Conservation (phyloP, 2,797 vertebrate species). For the Tapera naevia region DNA sequence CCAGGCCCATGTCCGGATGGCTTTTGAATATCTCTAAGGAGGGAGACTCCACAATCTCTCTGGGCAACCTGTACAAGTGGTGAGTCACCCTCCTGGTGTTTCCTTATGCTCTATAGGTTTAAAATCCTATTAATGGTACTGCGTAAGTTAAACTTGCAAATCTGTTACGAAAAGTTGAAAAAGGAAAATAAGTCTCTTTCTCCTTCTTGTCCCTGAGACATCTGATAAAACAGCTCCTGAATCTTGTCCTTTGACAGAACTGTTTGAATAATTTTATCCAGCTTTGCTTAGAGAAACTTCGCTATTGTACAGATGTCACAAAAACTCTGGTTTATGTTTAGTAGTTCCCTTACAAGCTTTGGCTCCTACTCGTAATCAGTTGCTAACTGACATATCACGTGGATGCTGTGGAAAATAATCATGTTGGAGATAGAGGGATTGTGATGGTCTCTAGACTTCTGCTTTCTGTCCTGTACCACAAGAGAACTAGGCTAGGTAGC, state of each 20-base stretch:
- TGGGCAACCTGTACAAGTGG: neutral
- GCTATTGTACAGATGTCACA: neutral
- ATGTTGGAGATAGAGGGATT: neutral
- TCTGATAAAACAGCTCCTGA: neutral
- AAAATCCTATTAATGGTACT: neutral
- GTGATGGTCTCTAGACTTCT: neutral
- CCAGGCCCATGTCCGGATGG: neutral
- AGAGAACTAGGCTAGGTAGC: neutral
- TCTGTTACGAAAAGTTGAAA: neutral
- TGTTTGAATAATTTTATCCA: neutral
- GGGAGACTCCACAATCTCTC: neutral
- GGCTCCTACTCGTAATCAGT: neutral
- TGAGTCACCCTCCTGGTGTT: neutral
- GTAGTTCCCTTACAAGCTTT: neutral
- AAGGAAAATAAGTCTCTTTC: neutral
- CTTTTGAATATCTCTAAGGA: neutral
- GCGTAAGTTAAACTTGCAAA: neutral
- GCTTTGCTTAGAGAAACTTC: neutral
- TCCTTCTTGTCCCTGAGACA: neutral
- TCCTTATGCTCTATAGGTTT: neutral
- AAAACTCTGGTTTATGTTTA: neutral
- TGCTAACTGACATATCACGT: neutral
- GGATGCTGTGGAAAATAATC: neutral
- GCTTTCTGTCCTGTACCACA: neutral
- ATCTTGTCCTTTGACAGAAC: neutral